These are phyloP conservation scores for Spizaetus ornatus DNA, from an alignment of 2,113 vertebrate genomes.

Conservation along the genomic window DNA sequence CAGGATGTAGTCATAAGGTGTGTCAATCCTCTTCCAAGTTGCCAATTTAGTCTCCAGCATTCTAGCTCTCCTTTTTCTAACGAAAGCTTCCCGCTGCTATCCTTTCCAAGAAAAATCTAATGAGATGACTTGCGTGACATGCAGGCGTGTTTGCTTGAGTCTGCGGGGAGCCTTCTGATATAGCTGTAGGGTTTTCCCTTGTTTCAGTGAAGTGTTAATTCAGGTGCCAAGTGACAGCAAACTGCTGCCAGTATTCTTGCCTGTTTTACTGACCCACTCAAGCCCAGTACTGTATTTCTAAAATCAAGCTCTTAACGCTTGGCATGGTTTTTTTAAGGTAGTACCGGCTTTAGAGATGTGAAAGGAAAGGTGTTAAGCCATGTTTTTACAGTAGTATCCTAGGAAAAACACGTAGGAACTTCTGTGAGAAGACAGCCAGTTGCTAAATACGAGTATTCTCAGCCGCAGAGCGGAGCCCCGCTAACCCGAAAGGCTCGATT, in stretches of 20 bases:
- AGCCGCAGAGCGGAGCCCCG: not conserved
- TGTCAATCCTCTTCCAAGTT: not conserved
- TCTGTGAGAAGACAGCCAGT: not conserved
- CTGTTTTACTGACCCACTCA: constrained; percentile 3
- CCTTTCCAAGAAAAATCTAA: not conserved
- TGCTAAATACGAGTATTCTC: not conserved
- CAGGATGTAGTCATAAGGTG: not conserved
- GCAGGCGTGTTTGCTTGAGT: not conserved
- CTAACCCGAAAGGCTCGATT: not conserved
- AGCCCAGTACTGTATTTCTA: not conserved
- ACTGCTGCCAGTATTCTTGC: not conserved
- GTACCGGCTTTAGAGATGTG: not conserved
- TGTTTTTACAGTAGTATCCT: not conserved
- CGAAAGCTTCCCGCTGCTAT: not conserved
- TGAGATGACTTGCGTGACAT: not conserved
- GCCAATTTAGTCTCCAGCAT: not conserved
- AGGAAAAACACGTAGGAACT: not conserved
- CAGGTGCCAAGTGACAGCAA: not conserved
- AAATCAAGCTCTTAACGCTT: not conserved
- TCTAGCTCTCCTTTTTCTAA: not conserved
- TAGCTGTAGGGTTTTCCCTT: not conserved
- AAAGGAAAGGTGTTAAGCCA: not conserved
- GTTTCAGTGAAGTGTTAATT: not conserved
- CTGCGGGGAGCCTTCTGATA: not conserved
- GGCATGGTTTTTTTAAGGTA: not conserved